These are phyloP conservation scores for Florisuga fusca DNA, from an alignment of 2,797 vertebrate species.

Conservation along the genomic window DNA sequence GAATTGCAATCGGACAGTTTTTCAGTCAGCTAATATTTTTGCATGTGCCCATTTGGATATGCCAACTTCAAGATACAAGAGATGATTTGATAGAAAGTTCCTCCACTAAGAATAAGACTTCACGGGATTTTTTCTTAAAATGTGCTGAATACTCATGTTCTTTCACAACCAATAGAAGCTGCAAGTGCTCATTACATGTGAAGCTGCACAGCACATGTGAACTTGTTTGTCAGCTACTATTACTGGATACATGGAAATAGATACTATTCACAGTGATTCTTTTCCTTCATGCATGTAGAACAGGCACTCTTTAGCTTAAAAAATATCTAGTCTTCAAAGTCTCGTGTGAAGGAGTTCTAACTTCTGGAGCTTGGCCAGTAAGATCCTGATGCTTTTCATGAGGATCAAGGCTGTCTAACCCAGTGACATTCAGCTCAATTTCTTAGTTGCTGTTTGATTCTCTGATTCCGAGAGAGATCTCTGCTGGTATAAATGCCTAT, in stretches of 20 bases:
- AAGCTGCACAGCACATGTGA: neutral
- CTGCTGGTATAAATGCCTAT: neutral
- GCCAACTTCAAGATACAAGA: neutral
- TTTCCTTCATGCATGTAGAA: neutral
- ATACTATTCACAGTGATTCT: neutral
- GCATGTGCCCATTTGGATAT: neutral
- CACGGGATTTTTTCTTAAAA: neutral
- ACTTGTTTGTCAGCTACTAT: neutral
- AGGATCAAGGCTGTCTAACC: neutral
- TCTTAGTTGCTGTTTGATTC: neutral
- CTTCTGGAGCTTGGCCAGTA: neutral
- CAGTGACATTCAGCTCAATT: neutral
- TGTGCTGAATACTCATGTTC: neutral
- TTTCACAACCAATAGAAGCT: neutral
- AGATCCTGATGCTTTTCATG: neutral
- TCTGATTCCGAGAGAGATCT: neutral
- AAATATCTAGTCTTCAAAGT: neutral
- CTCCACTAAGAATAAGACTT: neutral
- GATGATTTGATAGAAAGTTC: neutral
- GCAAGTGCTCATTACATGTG: neutral
- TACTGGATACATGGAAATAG: neutral
- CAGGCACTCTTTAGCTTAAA: neutral
- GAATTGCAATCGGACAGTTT: neutral
- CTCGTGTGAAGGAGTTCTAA: neutral
- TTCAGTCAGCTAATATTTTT: neutral